A percentile compares a stretch with the other conserved stretches of the same genome.
phyloP scores from a whole-genome alignment of 2,797 vertebrate species.

The Bradypus variegatus region DNA sequence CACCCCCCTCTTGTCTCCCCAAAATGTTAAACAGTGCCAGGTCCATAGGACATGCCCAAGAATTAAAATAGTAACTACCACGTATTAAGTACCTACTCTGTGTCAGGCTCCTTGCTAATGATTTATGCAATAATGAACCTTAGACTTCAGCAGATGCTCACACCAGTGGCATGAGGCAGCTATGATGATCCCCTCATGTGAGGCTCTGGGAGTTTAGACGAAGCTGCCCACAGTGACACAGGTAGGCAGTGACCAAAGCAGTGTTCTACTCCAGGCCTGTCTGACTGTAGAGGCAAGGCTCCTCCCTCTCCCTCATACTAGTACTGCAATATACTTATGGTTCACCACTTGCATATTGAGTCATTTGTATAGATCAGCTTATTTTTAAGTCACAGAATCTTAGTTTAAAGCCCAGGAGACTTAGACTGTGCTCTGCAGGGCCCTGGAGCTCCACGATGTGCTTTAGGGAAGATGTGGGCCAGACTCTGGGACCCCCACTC shows the following conservation, averaged over 20 bases:
- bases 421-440: background rate
- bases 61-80: background rate
- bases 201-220: background rate
- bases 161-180: background rate
- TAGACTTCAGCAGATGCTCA: background rate
- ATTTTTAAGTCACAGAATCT: background rate
- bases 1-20: background rate
- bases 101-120: background rate
- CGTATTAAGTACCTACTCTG: background rate
- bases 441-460: background rate
- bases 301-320: background rate
- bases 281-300: background rate
- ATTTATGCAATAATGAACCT: background rate
- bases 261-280: background rate
- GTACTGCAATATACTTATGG: background rate
- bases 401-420: background rate
- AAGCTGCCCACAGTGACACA: background rate
- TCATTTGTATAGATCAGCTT: background rate
- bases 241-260: too few relatives aligned
- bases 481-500: background rate
- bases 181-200: too few relatives aligned
- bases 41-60: background rate
- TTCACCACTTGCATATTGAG: background rate
- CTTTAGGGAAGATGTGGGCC: background rate
- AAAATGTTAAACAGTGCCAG: background rate